phyloP scores from a whole-genome alignment of 2,888 invertebrate genomes.

The Gari tellinella region DNA sequence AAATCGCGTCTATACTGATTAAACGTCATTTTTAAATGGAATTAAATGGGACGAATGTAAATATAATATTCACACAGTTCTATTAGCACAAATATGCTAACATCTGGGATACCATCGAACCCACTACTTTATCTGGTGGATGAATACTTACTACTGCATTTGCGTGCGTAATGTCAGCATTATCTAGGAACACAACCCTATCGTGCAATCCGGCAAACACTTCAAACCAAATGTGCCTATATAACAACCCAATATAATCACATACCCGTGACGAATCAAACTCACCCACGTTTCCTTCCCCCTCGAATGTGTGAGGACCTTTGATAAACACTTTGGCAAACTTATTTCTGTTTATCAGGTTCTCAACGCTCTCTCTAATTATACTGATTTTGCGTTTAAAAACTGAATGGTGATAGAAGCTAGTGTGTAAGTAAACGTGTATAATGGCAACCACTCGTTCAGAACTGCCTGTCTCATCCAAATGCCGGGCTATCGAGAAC shows the following conservation, averaged over 20 bases:
- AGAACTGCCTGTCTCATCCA: background rate
- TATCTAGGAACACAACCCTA: constrained; percentile 19
- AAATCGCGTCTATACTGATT: no score
- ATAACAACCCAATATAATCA: constrained; percentile 20
- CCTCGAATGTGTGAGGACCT: constrained; percentile 8
- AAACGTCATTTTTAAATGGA: no score
- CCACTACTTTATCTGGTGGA: constrained; percentile 9
- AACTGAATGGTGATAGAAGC: constrained; percentile 16
- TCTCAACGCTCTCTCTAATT: constrained; percentile 20
- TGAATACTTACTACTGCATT: background rate
- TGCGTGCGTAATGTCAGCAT: constrained; percentile 22
- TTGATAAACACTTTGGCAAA: constrained; percentile 13
- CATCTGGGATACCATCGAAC: constrained; percentile 32
- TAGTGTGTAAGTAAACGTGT: constrained; percentile 25
- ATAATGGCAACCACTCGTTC: constrained; percentile 23
- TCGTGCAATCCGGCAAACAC: constrained; percentile 28
- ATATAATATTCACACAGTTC: no score
- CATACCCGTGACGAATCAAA: no score
- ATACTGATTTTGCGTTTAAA: constrained; percentile 1
- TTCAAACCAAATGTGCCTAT: constrained; percentile 11
- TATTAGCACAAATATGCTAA: constrained; percentile 25
- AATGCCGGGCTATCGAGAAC: constrained; percentile 2
- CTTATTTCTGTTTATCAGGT: constrained; percentile 5
- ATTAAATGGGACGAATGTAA: no score
- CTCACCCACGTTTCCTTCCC: background rate